Evolutionary conservation across 2,888 invertebrate genomes (phyloP).

Genomic region (Heliconius cydno): DNA sequence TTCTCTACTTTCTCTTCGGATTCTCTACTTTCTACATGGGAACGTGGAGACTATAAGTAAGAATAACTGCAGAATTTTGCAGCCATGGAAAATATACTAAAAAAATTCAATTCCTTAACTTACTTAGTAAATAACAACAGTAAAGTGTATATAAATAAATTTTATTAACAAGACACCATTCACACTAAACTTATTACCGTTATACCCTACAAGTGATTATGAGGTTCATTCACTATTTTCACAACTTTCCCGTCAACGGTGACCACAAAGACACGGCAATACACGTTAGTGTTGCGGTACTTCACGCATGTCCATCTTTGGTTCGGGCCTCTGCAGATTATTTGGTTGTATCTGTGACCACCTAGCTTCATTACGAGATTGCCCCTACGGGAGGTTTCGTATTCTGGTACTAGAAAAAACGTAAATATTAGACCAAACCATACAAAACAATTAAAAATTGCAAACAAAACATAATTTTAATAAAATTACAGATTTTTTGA

Average conservation of each 20-base stretch:
- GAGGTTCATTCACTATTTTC: conserved; percentile 33
- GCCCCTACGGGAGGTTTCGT: conserved; percentile 26
- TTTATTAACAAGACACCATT: background rate
- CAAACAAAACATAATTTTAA: background rate
- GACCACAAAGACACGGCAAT: conserved; percentile 37
- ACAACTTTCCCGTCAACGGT: conserved; percentile 35
- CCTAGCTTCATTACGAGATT: conserved; percentile 38
- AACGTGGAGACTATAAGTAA: background rate
- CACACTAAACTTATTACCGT: background rate
- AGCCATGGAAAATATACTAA: background rate
- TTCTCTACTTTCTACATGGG: background rate
- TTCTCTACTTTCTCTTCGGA: background rate
- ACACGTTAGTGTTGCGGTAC: conserved; percentile 23
- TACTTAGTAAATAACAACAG: background rate
- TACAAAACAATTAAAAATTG: background rate
- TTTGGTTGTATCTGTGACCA: conserved; percentile 34
- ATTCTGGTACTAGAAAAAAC: conserved; percentile 32
- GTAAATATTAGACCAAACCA: background rate
- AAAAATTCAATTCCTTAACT: background rate
- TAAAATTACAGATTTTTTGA: background rate
- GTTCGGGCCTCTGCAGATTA: conserved; percentile 34
- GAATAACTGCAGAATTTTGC: background rate
- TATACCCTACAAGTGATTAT: conserved; percentile 22
- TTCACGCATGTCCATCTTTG: conserved; percentile 41
- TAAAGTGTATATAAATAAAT: background rate